phyloP scores from a whole-genome alignment of 2,797 vertebrate species.

The Leuciscus waleckii region DNA sequence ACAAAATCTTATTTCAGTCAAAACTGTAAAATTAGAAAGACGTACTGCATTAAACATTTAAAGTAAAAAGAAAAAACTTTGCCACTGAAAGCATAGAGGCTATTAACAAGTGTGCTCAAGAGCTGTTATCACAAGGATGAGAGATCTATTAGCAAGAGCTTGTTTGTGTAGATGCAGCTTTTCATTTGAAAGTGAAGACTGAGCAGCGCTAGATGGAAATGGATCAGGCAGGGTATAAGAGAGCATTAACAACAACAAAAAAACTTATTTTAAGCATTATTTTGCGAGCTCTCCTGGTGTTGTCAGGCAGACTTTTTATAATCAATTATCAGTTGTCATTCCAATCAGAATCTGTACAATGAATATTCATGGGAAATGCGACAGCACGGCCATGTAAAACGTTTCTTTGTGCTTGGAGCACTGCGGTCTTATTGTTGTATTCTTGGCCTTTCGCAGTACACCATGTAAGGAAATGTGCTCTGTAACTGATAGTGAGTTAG shows the following conservation, averaged over 20 bases:
- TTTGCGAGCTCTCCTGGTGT: background rate
- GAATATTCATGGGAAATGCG: slow-evolving; percentile 9
- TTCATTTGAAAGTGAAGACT: slow-evolving; percentile 33
- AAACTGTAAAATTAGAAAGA: background rate
- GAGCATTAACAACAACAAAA: background rate
- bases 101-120: slow-evolving; percentile 46
- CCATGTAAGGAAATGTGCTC: slow-evolving; percentile 37
- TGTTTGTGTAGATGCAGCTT: slow-evolving; percentile 56
- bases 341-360: background rate
- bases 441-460: slow-evolving; percentile 21
- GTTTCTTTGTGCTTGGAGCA: slow-evolving; percentile 17
- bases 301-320: background rate
- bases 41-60: background rate
- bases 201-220: slow-evolving; percentile 5
- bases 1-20: background rate
- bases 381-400: background rate
- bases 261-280: background rate
- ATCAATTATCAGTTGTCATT: slow-evolving; percentile 8
- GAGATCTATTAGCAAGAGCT: slow-evolving; percentile 55
- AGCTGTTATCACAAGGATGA: slow-evolving; percentile 35
- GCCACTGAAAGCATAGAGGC: slow-evolving; percentile 22
- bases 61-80: slow-evolving; percentile 29
- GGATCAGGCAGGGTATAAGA: background rate
- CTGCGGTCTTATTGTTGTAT: slow-evolving; percentile 24
- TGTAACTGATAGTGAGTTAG: slow-evolving; percentile 50